Percentiles rank a stretch among this genome's conserved stretches.
Conservation (phyloP, 2,797 vertebrate genomes). For the Lithobates sylvaticus region DNA sequence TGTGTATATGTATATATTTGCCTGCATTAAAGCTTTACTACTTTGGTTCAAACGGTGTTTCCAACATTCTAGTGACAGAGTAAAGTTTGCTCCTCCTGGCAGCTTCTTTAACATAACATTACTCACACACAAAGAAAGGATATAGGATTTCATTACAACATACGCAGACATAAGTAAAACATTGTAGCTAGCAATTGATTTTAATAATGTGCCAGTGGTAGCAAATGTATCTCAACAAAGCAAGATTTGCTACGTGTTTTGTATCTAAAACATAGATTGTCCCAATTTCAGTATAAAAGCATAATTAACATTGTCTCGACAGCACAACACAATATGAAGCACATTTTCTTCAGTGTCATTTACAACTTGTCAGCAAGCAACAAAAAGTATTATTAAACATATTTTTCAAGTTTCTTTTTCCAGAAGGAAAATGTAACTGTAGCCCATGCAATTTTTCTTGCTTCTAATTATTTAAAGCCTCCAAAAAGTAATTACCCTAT, state of each 20-base stretch:
- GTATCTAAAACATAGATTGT: slow-evolving; percentile 19
- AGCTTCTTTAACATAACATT: not conserved
- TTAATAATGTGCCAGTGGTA: slow-evolving; percentile 10
- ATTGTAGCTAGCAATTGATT: not conserved
- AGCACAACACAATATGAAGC: slow-evolving; percentile 40
- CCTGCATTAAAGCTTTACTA: too few relatives aligned
- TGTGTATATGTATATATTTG: too few relatives aligned
- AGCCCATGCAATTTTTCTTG: slow-evolving; percentile 21
- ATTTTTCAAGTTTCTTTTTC: slow-evolving; percentile 34
- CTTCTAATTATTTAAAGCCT: slow-evolving; percentile 43
- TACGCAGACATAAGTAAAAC: not conserved
- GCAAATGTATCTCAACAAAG: slow-evolving; percentile 35
- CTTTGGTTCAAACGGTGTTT: too few relatives aligned
- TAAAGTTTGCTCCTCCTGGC: not conserved
- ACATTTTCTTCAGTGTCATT: slow-evolving; percentile 41
- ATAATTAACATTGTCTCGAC: slow-evolving; percentile 44
- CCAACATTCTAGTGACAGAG: too few relatives aligned
- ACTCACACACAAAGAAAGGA: not conserved
- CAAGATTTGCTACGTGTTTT: slow-evolving; percentile 29
- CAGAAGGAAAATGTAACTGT: slow-evolving; percentile 40
- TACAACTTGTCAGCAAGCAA: slow-evolving; percentile 39
- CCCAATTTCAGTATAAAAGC: slow-evolving; percentile 10
- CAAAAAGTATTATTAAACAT: slow-evolving; percentile 48
- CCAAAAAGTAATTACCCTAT: slow-evolving; percentile 50
- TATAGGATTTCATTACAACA: not conserved